These are phyloP conservation scores for Exephanes ischioxanthus DNA, from an alignment of 2,888 invertebrate species.

Conservation along the genomic window DNA sequence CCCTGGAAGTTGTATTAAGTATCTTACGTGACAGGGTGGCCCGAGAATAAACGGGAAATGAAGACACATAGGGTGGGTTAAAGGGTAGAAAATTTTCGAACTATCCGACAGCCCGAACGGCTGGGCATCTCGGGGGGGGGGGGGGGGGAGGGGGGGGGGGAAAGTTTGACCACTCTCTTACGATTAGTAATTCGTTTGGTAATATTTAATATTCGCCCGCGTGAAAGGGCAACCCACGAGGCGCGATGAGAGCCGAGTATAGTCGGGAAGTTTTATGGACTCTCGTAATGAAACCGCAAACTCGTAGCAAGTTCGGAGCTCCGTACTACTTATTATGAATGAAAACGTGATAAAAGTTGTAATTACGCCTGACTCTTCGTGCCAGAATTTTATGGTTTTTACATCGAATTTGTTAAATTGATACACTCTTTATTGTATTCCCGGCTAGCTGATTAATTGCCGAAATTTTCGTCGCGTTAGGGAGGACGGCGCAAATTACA, in stretches of 20 bases:
- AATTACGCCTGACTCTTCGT: neutral
- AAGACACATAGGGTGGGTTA: neutral
- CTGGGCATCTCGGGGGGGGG: neutral
- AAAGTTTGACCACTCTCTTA: conserved; percentile 38
- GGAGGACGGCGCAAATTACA: too few relatives aligned
- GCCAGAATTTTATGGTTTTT: neutral
- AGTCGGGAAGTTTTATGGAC: conserved; percentile 43
- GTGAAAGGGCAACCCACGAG: neutral
- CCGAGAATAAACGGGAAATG: neutral
- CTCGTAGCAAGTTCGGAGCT: conserved; percentile 19
- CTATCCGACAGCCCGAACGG: neutral
- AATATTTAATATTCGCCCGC: conserved; percentile 42
- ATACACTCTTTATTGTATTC: neutral
- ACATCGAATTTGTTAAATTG: neutral
- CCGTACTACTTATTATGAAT: conserved; percentile 57
- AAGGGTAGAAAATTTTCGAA: neutral
- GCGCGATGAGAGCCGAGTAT: conserved; percentile 3
- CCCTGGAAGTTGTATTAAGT: conserved; percentile 32
- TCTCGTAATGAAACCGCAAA: conserved; percentile 13
- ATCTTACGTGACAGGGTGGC: conserved; percentile 5
- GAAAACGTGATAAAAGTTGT: conserved; percentile 42
- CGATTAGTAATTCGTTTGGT: conserved; percentile 50
- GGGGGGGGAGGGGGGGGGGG: too few relatives aligned
- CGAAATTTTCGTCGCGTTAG: too few relatives aligned
- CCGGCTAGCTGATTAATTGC: too few relatives aligned